A percentile compares a stretch with the other conserved stretches of the same genome.
Evolutionary conservation across 2,797 vertebrate genomes (phyloP).

Genomic region (Danio aesculapii): DNA sequence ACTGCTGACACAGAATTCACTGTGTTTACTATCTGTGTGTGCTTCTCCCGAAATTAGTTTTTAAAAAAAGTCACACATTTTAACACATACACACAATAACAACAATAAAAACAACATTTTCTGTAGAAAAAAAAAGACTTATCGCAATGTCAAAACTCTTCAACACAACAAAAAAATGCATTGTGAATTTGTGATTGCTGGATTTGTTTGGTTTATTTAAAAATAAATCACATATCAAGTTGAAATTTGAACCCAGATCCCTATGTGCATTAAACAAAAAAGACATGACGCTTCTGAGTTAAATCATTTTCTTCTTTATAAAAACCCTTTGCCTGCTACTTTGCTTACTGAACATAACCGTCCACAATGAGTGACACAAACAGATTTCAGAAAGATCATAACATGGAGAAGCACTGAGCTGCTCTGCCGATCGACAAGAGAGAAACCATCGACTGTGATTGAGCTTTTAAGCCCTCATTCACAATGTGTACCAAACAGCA

Average conservation of each 20-base stretch:
- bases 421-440: conserved; percentile 62
- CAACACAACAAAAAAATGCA: not conserved
- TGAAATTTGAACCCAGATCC: too few relatives aligned
- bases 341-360: conserved; percentile 67
- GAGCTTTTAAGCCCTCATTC: conserved; percentile 7
- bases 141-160: not conserved
- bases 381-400: conserved; percentile 60
- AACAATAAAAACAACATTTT: not conserved
- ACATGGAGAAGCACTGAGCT: conserved; percentile 61
- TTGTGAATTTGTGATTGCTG: not conserved
- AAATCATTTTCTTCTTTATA: not conserved
- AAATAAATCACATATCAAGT: not conserved
- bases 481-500: conserved; percentile 32
- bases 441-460: conserved; percentile 58
- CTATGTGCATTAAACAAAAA: not conserved
- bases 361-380: conserved; percentile 57
- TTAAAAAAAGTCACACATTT: too few relatives aligned
- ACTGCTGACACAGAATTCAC: too few relatives aligned
- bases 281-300: conserved; percentile 11
- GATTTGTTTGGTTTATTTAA: not conserved
- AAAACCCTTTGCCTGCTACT: conserved; percentile 9
- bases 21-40: not conserved
- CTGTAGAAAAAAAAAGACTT: not conserved
- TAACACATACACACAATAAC: too few relatives aligned
- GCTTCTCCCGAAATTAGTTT: too few relatives aligned